phyloP scores from a whole-genome alignment of 1,140 invertebrate species.

The Apis dorsata region DNA sequence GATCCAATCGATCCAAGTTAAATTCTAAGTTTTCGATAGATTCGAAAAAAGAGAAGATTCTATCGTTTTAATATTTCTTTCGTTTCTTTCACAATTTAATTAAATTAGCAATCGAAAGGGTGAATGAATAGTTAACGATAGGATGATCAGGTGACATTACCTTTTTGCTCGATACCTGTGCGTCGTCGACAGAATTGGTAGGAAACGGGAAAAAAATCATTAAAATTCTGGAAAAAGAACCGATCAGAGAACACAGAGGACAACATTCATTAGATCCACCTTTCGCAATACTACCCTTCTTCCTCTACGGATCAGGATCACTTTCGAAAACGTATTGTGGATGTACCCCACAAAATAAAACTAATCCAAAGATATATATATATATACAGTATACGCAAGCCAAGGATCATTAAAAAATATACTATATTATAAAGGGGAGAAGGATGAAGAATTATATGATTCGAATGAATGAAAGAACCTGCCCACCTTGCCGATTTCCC shows the following conservation, averaged over 20 bases:
- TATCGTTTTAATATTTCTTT: too few relatives aligned
- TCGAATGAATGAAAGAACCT: constrained; percentile 10
- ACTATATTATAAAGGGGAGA: background rate
- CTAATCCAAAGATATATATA: background rate
- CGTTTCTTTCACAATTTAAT: background rate
- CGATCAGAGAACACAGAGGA: constrained; percentile 57
- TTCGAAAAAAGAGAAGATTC: too few relatives aligned
- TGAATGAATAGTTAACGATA: constrained; percentile 45
- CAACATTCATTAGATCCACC: constrained; percentile 31
- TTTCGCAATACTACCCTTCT: background rate
- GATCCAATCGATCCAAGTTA: background rate
- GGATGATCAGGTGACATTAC: constrained; percentile 70
- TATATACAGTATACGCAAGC: background rate
- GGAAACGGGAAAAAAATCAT: constrained; percentile 69
- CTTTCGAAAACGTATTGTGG: background rate
- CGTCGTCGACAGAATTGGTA: constrained; percentile 66
- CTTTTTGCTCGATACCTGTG: constrained; percentile 73
- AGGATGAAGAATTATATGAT: background rate
- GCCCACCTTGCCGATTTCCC: background rate
- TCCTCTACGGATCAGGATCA: background rate
- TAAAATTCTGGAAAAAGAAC: constrained; percentile 70
- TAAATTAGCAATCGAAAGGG: constrained; percentile 33
- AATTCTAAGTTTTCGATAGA: background rate
- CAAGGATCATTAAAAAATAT: background rate
- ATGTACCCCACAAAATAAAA: background rate